Base-by-base conservation (phyloP, 2,113 vertebrate genomes). In the Pongo abelii region DNA sequence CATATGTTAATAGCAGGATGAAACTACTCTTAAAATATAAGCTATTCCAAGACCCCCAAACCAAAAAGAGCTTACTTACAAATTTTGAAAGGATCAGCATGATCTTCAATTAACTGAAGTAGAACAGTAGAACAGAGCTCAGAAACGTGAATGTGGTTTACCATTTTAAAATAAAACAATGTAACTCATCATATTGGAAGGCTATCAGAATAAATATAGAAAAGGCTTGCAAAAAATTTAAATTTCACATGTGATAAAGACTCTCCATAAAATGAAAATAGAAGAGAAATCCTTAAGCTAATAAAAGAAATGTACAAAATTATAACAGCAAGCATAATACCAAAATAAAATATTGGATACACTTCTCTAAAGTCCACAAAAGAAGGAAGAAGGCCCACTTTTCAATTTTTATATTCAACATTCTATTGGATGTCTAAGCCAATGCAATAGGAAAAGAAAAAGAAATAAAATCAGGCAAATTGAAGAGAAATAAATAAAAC, bases 131-230 rank as follows among this genome's bases (percentile, higher is more conserved):
- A 11, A 32, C 25, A 2, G 8, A 30, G n/a, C 25, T 52, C n/a
- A 8, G 50, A 57, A 57, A 30, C 0, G 1, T 18, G 4, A 52
- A 67, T 35, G 8, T 16, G 12, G 43, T 32, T 16, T n/a, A 38
- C 3, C 9, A 30, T 20, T 30, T 74, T 30, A 4, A 40, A 30
- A 13, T 57, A 25, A 57, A 67, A 25, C 32, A 22, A 1, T 10
- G 2, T 13, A 72, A 13, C 25, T 57, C 3, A 7, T 23, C 6
- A 2, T 11, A 18, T 12, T 40, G 27, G 55, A 13, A 0, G 1
- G 6, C 25, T n/a, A 74, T 40, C 35, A 57, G 25, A 55, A 30
- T 32, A n/a, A 20, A 57, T 17, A 38, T n/a, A 40, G 25, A 40
- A 74, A 38, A 72, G 14, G n/a, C 0, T 27, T 40, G 16, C 5